Percentiles rank a stretch among this genome's conserved stretches.
phyloP scores from a whole-genome alignment of 2,113 vertebrate genomes.

The Gallinago jamesoni region DNA sequence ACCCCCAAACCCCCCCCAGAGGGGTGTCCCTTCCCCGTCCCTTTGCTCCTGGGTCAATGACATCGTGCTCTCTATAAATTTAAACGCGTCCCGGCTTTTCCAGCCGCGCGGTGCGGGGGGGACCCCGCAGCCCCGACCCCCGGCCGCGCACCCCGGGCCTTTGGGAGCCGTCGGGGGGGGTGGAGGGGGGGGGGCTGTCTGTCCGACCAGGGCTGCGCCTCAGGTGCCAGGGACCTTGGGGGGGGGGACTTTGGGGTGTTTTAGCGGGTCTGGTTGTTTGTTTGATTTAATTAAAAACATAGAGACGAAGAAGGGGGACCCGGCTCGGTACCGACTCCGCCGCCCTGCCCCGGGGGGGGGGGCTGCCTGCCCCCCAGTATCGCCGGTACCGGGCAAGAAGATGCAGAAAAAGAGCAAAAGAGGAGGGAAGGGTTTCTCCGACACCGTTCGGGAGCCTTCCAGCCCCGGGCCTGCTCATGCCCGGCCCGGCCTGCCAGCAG shows the following conservation, averaged over 20 bases:
- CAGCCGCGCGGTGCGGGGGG: neutral
- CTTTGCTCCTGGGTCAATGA: neutral
- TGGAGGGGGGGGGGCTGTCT: too few species aligned
- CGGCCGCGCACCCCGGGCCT: neutral
- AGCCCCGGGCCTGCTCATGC: slow-evolving; percentile 6
- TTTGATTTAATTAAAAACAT: neutral
- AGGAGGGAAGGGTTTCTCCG: neutral
- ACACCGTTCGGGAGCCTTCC: neutral
- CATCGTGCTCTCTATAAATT: slow-evolving; percentile 33
- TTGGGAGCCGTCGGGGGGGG: neutral
- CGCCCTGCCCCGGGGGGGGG: neutral
- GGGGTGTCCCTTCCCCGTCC: neutral
- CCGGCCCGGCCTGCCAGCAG: neutral
- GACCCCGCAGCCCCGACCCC: neutral
- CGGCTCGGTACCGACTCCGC: neutral
- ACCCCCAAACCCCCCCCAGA: neutral
- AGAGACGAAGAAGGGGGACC: neutral
- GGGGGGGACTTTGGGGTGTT: neutral
- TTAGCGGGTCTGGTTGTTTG: neutral
- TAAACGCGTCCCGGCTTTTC: neutral
- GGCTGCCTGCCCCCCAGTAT: neutral
- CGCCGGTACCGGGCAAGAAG: neutral
- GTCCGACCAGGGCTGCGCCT: neutral
- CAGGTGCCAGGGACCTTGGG: neutral
- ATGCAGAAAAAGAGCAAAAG: neutral